Evolutionary conservation across 1,140 invertebrate genomes (phyloP).

Genomic region (Scaptomyza hsui): DNA sequence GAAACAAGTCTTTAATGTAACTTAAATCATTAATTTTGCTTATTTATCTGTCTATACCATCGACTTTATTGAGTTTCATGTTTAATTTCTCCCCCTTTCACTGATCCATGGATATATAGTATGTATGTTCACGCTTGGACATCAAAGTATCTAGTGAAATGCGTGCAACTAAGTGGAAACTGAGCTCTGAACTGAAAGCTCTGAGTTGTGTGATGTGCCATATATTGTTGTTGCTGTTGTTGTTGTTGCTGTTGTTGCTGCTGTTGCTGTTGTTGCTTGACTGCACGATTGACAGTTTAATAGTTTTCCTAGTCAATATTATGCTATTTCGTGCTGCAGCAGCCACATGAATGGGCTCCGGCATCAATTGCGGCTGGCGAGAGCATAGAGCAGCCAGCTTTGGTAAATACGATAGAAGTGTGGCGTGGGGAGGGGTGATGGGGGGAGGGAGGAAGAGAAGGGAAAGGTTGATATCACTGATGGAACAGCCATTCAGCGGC

Average conservation of each 20-base stretch:
- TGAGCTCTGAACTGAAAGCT: slow-evolving; percentile 12
- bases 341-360: slow-evolving; percentile 39
- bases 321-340: slow-evolving; percentile 66
- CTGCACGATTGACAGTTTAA: slow-evolving; percentile 73
- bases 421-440: neutral
- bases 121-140: neutral
- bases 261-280: slow-evolving; percentile 3
- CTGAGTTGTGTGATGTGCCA: slow-evolving; percentile 3
- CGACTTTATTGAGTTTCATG: too few relatives aligned
- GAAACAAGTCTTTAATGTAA: too few relatives aligned
- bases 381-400: neutral
- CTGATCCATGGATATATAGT: neutral
- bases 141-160: slow-evolving; percentile 6
- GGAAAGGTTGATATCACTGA: slow-evolving; percentile 4
- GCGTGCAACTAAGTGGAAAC: slow-evolving; percentile 9
- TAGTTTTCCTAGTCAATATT: slow-evolving; percentile 77
- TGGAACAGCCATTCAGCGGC: slow-evolving; percentile 13
- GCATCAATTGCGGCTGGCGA: slow-evolving; percentile 23
- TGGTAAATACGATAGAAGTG: neutral
- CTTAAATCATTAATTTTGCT: too few relatives aligned
- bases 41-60: too few relatives aligned
- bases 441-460: too few relatives aligned
- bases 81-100: neutral
- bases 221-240: slow-evolving; percentile 3
- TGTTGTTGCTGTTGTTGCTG: slow-evolving; percentile 5